Percentiles rank a stretch among this genome's conserved stretches.
phyloP scores from a whole-genome alignment of 2,888 invertebrate species.

The Hofmannophila pseudospretella region DNA sequence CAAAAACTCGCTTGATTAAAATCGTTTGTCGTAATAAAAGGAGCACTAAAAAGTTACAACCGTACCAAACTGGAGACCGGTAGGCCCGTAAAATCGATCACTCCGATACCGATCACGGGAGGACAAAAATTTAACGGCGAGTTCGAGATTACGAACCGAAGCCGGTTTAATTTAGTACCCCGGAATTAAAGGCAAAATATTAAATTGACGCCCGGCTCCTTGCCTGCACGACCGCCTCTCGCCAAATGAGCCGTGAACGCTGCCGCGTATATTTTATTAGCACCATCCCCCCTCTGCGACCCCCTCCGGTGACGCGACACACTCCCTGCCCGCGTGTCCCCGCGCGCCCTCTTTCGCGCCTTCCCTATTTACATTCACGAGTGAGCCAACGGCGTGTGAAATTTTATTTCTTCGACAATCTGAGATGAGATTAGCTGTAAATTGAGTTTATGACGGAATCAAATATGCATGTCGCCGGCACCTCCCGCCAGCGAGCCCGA shows the following conservation, averaged over 20 bases:
- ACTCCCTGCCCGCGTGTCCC: constrained; percentile 24
- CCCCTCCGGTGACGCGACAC: constrained; percentile 20
- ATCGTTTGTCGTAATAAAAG: constrained; percentile 78
- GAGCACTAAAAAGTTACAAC: constrained; percentile 74
- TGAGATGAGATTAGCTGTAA: constrained; percentile 75
- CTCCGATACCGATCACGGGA: constrained; percentile 60
- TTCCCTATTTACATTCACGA: constrained; percentile 64
- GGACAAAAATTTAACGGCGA: constrained; percentile 66
- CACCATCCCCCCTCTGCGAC: constrained; percentile 20
- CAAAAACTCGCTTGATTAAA: constrained; percentile 77
- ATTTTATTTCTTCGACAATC: constrained; percentile 77
- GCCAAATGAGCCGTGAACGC: constrained; percentile 60
- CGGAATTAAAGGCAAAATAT: constrained; percentile 51
- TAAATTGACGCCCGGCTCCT: constrained; percentile 45
- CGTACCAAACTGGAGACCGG: constrained; percentile 61
- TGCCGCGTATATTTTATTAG: constrained; percentile 57
- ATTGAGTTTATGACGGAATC: constrained; percentile 74
- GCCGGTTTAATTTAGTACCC: constrained; percentile 53
- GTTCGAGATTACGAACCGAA: constrained; percentile 45
- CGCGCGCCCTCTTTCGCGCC: constrained; percentile 24
- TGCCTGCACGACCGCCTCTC: constrained; percentile 33
- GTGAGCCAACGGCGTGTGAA: constrained; percentile 64
- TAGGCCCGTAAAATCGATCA: constrained; percentile 74
- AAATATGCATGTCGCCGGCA: constrained; percentile 62
- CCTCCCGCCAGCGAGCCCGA: constrained; percentile 20